Conservation (phyloP, 64 coral and sea anemone species). For the Pocillopora damicornis region DNA sequence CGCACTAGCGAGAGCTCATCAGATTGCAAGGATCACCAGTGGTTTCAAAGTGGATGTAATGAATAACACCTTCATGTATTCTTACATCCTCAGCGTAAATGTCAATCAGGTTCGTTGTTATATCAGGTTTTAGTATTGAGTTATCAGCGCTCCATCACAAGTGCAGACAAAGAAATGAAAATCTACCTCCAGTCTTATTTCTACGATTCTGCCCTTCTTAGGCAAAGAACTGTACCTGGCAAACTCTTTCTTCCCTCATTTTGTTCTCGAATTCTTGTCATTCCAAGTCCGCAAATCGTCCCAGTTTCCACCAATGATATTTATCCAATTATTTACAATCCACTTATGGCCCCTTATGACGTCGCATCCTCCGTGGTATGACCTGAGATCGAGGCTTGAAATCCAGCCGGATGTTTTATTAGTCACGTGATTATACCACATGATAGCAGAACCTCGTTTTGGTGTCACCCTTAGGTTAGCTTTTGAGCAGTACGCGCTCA, state of each 20-base stretch:
- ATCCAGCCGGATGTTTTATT: constrained; percentile 59
- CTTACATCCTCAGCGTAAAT: no score
- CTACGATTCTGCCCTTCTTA: no score
- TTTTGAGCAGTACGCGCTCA: constrained; percentile 70
- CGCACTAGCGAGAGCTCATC: no score
- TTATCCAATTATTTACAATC: constrained; percentile 92
- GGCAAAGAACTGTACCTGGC: no score
- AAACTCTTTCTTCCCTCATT: background rate
- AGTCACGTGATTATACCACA: constrained; percentile 93
- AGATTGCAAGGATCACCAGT: no score
- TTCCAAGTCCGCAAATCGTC: constrained; percentile 72
- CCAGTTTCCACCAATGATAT: constrained; percentile 73
- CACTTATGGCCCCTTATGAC: constrained; percentile 79
- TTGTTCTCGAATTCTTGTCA: constrained; percentile 17
- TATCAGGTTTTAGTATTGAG: no score
- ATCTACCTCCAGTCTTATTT: no score
- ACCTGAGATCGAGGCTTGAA: constrained; percentile 55
- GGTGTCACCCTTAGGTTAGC: constrained; percentile 71
- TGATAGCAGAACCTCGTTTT: constrained; percentile 69
- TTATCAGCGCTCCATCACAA: no score
- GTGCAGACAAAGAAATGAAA: no score
- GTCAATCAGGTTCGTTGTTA: no score
- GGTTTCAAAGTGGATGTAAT: no score
- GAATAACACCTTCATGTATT: no score
- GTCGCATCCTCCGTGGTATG: constrained; percentile 90